Evolutionary conservation across 1,140 invertebrate species (phyloP).

Genomic region (Andrena cerasifolii): DNA sequence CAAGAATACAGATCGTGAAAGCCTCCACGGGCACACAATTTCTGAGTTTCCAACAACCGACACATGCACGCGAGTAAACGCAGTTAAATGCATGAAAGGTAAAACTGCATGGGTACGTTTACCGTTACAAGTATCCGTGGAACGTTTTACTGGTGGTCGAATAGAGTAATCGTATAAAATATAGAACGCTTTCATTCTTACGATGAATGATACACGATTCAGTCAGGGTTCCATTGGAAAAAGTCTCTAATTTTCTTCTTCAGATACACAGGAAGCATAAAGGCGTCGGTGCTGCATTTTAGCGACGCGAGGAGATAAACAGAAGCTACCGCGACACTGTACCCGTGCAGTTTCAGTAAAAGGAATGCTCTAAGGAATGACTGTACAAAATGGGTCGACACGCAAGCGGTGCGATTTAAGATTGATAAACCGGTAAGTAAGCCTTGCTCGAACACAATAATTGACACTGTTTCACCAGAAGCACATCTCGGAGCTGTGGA

Average conservation of each 20-base stretch:
- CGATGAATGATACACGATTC: not conserved
- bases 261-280: too few relatives aligned
- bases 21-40: not conserved
- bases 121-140: not conserved
- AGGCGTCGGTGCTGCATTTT: too few relatives aligned
- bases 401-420: not conserved
- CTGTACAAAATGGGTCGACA: not conserved
- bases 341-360: not conserved
- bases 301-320: too few relatives aligned
- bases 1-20: not conserved
- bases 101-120: not conserved
- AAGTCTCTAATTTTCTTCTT: too few relatives aligned
- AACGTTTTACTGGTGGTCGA: too few relatives aligned
- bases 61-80: not conserved
- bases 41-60: not conserved
- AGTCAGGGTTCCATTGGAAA: not conserved
- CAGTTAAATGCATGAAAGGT: not conserved
- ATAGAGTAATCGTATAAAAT: not conserved
- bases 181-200: not conserved
- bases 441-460: not conserved
- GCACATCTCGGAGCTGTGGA: not conserved
- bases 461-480: not conserved
- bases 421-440: not conserved
- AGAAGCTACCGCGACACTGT: not conserved
- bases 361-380: conserved; percentile 36